Percentiles rank a stretch among this genome's conserved stretches.
Evolutionary conservation across 2,113 vertebrate genomes (phyloP).

Genomic region (Paracanthobrama guichenoti): DNA sequence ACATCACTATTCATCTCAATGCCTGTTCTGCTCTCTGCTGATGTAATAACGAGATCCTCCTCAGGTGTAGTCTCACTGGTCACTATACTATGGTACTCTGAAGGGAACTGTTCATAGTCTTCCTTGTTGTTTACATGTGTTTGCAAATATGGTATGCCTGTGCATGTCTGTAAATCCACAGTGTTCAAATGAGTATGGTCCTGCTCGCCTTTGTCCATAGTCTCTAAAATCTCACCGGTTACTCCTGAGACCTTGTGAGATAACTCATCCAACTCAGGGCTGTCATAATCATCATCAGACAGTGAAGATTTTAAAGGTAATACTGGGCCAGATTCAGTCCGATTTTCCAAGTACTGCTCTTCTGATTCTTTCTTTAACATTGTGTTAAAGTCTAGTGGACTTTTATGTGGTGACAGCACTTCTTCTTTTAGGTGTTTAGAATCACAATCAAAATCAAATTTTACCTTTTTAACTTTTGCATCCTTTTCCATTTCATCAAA

Average conservation of each 20-base stretch:
- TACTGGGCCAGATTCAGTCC: slow-evolving; percentile 73
- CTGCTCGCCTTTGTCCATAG: background rate
- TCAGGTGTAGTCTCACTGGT: background rate
- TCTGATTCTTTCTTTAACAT: slow-evolving; percentile 70
- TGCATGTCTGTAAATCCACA: slow-evolving; percentile 19
- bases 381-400: slow-evolving; percentile 74
- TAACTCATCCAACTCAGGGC: slow-evolving; percentile 71
- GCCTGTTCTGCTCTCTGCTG: background rate
- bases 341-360: slow-evolving; percentile 64
- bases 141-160: slow-evolving; percentile 25
- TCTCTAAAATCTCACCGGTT: slow-evolving; percentile 12
- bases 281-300: slow-evolving; percentile 58
- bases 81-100: slow-evolving; percentile 20
- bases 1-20: background rate
- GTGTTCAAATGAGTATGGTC: slow-evolving; percentile 44
- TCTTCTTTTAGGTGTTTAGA: slow-evolving; percentile 46
- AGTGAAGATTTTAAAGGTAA: slow-evolving; percentile 73
- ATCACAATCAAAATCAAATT: slow-evolving; percentile 69
- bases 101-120: background rate
- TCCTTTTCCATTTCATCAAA: slow-evolving; percentile 96
- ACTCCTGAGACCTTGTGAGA: slow-evolving; percentile 63
- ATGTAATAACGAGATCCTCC: slow-evolving; percentile 1
- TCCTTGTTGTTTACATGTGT: slow-evolving; percentile 26
- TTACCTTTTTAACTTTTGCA: slow-evolving; percentile 81
- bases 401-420: slow-evolving; percentile 62